Conservation (phyloP, 2,113 vertebrate genomes). For the Callopanchax toddi region DNA sequence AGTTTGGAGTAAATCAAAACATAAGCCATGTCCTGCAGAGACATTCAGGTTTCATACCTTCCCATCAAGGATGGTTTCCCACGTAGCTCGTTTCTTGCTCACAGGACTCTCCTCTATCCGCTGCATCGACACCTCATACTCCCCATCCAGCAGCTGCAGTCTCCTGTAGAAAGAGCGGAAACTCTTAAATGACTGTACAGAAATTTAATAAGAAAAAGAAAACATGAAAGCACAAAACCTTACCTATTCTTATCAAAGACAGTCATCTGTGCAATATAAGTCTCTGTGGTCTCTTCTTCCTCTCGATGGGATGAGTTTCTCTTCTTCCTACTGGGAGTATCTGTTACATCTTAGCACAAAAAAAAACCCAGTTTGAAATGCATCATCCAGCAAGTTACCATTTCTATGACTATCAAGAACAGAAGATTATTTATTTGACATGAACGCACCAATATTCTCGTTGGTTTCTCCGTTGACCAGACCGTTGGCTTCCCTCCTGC, state of each 20-base stretch:
- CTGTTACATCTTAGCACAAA: slow-evolving; percentile 86
- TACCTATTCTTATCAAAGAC: slow-evolving; percentile 99
- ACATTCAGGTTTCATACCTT: slow-evolving; percentile 80
- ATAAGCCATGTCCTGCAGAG: too few species aligned
- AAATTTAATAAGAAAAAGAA: background rate
- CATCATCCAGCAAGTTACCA: background rate
- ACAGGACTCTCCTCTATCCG: slow-evolving; percentile 97
- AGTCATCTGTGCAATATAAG: slow-evolving; percentile 97
- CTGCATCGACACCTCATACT: slow-evolving; percentile 99
- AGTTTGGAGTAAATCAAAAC: too few species aligned
- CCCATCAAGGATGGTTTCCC: slow-evolving; percentile 98
- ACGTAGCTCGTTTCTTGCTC: slow-evolving; percentile 97
- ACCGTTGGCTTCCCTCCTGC: slow-evolving; percentile 88
- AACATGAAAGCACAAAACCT: background rate
- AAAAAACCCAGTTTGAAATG: background rate
- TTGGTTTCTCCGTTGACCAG: slow-evolving; percentile 93
- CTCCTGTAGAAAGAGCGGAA: slow-evolving; percentile 77
- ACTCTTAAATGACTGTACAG: background rate
- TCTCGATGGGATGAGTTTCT: slow-evolving; percentile 89
- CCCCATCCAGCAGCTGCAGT: slow-evolving; percentile 95
- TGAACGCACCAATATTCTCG: slow-evolving; percentile 90
- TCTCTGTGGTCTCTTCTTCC: slow-evolving; percentile 87
- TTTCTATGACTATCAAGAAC: background rate
- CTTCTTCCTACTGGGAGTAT: slow-evolving; percentile 91
- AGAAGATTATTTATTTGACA: background rate